Evolutionary conservation across 2,797 vertebrate species (phyloP).

Genomic region (Micrastur ruficollis): DNA sequence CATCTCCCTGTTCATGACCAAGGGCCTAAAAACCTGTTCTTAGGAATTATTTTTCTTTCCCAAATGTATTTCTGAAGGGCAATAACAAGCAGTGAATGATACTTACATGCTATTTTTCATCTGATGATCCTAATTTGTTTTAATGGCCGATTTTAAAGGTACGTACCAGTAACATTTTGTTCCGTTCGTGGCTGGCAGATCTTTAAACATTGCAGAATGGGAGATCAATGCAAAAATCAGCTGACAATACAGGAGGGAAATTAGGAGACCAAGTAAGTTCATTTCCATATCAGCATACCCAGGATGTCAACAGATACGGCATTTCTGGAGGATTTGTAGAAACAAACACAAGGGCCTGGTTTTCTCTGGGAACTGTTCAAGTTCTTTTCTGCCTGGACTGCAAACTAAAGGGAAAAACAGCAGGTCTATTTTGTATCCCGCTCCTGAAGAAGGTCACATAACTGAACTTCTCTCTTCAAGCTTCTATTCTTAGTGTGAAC

Average conservation of each 20-base stretch:
- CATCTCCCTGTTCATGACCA: neutral
- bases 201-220: neutral
- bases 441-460: conserved; percentile 72
- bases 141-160: neutral
- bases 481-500: conserved; percentile 79
- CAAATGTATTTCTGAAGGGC: neutral
- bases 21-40: neutral
- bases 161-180: neutral
- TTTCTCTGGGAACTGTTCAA: conserved; percentile 10
- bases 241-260: neutral
- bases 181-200: neutral
- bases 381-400: conserved; percentile 8
- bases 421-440: conserved; percentile 45
- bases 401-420: conserved; percentile 43
- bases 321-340: neutral
- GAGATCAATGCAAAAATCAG: neutral
- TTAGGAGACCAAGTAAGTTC: neutral
- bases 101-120: neutral
- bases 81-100: neutral
- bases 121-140: neutral
- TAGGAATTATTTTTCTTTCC: neutral
- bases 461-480: conserved; percentile 67
- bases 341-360: conserved; percentile 11
- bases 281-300: neutral
- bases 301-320: conserved; percentile 36